These are phyloP conservation scores for Drosophila testacea DNA, from an alignment of 2,888 invertebrate species.

Conservation along the genomic window DNA sequence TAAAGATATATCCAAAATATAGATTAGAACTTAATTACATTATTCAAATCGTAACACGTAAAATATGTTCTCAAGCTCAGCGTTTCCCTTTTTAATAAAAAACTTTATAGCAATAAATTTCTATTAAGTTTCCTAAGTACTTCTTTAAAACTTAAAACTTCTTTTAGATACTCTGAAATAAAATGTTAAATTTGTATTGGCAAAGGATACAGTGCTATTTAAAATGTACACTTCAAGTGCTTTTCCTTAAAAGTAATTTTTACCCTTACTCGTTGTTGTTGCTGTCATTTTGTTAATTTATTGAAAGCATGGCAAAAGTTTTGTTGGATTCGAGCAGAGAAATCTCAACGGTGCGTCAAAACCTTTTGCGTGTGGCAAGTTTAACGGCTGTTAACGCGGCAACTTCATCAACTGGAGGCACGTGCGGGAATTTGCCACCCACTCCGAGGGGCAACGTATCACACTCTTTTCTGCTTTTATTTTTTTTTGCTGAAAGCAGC, in stretches of 20 bases:
- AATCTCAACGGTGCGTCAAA: slow-evolving; percentile 66
- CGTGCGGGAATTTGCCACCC: slow-evolving; percentile 44
- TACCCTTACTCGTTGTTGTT: slow-evolving; percentile 8
- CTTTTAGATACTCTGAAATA: not conserved
- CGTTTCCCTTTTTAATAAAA: too few species aligned
- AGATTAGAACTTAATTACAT: too few species aligned
- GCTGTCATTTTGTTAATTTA: slow-evolving; percentile 71
- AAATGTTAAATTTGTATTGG: slow-evolving; percentile 11
- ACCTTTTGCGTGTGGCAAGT: slow-evolving; percentile 66
- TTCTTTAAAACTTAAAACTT: not conserved
- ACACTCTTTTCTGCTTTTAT: not conserved
- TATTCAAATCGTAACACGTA: not conserved
- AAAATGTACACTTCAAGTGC: not conserved
- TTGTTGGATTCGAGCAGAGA: slow-evolving; percentile 33
- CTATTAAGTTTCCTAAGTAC: not conserved
- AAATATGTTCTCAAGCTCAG: too few species aligned
- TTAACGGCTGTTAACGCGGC: slow-evolving; percentile 74
- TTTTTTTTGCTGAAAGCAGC: slow-evolving; percentile 23
- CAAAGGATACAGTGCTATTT: slow-evolving; percentile 1
- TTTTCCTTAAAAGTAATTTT: not conserved
- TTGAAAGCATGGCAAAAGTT: slow-evolving; percentile 53
- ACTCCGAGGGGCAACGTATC: slow-evolving; percentile 2
- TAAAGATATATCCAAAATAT: too few species aligned
- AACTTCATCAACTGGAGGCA: slow-evolving; percentile 70
- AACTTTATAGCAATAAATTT: not conserved